A percentile compares a stretch with the other conserved stretches of the same genome.
Evolutionary conservation across 1,140 invertebrate genomes (phyloP).

Genomic region (Caenorhabditis elegans): WBcel235 BX284606.5:11180001-11180500

Average conservation of each 20-base stretch:
- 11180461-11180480: not conserved
- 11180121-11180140: not conserved
- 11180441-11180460: not conserved
- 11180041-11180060: constrained; percentile 54
- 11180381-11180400: not conserved
- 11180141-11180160: not conserved
- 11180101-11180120: not conserved
- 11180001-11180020: not conserved
- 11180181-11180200: no score
- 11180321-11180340: no score
- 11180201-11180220: not conserved
- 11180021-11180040: constrained; percentile 65
- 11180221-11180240: not conserved
- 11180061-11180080: constrained; percentile 61
- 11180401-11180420: not conserved
- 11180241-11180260: not conserved
- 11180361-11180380: not conserved
- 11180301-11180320: no score
- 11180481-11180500: not conserved
- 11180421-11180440: no score
- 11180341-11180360: no score
- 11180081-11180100: constrained; percentile 52
- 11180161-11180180: not conserved
- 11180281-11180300: no score
- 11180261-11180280: not conserved